Evolutionary conservation across 2,113 vertebrate genomes (phyloP), one percentile per base, ranked within the genome.

Genomic region (Leucoraja erinaceus): DNA sequence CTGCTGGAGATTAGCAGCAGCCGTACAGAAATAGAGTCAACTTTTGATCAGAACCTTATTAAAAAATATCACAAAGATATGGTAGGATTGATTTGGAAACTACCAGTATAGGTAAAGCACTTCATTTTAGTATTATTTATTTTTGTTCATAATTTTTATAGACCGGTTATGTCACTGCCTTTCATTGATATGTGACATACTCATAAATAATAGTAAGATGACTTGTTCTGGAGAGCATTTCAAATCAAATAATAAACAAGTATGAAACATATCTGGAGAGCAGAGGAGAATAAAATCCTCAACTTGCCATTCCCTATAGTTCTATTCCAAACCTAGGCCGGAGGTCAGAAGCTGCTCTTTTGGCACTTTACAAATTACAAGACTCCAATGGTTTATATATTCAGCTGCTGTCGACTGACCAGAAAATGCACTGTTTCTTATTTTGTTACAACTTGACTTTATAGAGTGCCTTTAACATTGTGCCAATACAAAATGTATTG

Each of bases 81-180:
- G 28, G 14, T 63, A 86, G 7, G 59, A 63, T 14, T 86, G 83
- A 61, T 28, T 86, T 25, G 11, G n/a, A 61, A 1, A n/a, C 54
- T 61, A 56, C 54, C 25, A 59, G 54, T 31, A n/a, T 70, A 86
- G n/a, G 28, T 86, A 31, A 63, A 86, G 1, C 81, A 86, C 28
- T 31, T 86, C 83, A 63, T n/a, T 86, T 86, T 86, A 63, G 31
- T n/a, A 31, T 63, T 56, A 86, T 86, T 86, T 63, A n/a, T 86
- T 7, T 10, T 20, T 28, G n/a, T 63, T 61, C 59, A 86, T n/a
- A 56, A 61, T 63, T 63, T 63, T 63, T 63, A 86, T 31, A 16
- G 56, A 86, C 83, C 12, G 9, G 11, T 63, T 84, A 54, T 7
- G n/a, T 59, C 22, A 84, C 12, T 61, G 54, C 47, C 5, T 56